These are phyloP conservation scores for Eubasilissa splendida DNA, from an alignment of 2,888 invertebrate species.

Conservation along the genomic window DNA sequence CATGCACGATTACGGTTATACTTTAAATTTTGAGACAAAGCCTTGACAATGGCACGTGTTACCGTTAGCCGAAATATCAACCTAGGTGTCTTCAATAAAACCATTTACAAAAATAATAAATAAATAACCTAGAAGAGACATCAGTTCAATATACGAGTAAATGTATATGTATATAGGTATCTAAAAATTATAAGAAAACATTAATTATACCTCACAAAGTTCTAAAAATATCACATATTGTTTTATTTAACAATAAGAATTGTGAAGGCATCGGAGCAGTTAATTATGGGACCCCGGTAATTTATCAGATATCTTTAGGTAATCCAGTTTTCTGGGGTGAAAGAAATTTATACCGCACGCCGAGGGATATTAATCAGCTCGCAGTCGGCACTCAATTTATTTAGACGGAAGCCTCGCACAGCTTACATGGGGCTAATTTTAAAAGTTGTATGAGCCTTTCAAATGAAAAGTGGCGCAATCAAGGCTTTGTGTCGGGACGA, in stretches of 20 bases:
- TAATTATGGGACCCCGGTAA: conserved; percentile 26
- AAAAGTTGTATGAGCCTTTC: conserved; percentile 31
- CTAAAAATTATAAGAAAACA: too few relatives aligned
- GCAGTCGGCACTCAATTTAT: conserved; percentile 29
- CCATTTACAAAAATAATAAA: too few relatives aligned
- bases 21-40: too few relatives aligned
- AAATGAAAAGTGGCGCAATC: conserved; percentile 23
- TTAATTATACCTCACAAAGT: neutral
- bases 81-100: too few relatives aligned
- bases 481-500: neutral
- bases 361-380: conserved; percentile 15
- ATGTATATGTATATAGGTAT: too few relatives aligned
- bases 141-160: too few relatives aligned
- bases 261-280: conserved; percentile 1
- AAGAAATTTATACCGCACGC: conserved; percentile 33
- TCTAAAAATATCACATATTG: neutral
- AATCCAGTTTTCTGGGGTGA: conserved; percentile 7
- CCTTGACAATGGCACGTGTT: too few relatives aligned
- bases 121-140: too few relatives aligned
- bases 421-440: conserved; percentile 12
- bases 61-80: too few relatives aligned
- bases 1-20: too few relatives aligned
- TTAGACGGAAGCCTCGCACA: conserved; percentile 11
- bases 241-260: conserved; percentile 6
- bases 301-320: conserved; percentile 29